Evolutionary conservation across 2,797 vertebrate genomes (phyloP).

Genomic region (Rhinoraja longicauda): DNA sequence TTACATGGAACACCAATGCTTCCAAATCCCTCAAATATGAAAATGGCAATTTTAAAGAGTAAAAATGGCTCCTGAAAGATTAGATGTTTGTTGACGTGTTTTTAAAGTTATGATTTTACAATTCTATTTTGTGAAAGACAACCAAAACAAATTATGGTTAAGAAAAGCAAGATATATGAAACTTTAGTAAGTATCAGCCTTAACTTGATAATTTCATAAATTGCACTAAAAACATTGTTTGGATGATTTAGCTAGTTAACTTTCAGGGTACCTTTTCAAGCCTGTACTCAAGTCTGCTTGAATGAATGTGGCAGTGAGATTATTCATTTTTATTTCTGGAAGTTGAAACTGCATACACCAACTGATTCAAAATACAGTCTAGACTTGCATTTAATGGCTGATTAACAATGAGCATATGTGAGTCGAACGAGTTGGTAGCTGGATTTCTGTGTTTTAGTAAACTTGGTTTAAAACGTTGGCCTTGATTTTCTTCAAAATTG

Average conservation of each 20-base stretch:
- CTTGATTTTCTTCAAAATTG: constrained; percentile 57
- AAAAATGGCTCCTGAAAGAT: background rate
- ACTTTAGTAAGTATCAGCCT: background rate
- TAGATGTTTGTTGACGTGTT: background rate
- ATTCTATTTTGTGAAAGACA: background rate
- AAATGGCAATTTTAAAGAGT: background rate
- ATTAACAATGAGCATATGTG: constrained; percentile 70
- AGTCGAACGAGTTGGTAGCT: constrained; percentile 63
- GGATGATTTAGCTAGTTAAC: background rate
- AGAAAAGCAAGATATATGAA: background rate
- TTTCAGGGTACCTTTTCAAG: background rate
- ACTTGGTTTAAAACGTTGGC: constrained; percentile 51
- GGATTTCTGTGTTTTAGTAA: constrained; percentile 58
- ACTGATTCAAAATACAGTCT: constrained; percentile 63
- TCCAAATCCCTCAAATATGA: background rate
- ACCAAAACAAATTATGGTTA: background rate
- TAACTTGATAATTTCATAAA: background rate
- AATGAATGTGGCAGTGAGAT: constrained; percentile 22
- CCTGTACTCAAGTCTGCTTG: background rate
- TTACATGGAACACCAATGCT: background rate
- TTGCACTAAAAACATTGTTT: background rate
- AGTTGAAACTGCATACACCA: constrained; percentile 46
- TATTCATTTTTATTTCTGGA: constrained; percentile 5
- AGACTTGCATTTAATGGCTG: constrained; percentile 60
- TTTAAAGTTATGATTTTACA: background rate